Percentiles rank a stretch among this genome's conserved stretches.
phyloP scores from a whole-genome alignment of 2,888 invertebrate species.

The Cosmia trapezina region DNA sequence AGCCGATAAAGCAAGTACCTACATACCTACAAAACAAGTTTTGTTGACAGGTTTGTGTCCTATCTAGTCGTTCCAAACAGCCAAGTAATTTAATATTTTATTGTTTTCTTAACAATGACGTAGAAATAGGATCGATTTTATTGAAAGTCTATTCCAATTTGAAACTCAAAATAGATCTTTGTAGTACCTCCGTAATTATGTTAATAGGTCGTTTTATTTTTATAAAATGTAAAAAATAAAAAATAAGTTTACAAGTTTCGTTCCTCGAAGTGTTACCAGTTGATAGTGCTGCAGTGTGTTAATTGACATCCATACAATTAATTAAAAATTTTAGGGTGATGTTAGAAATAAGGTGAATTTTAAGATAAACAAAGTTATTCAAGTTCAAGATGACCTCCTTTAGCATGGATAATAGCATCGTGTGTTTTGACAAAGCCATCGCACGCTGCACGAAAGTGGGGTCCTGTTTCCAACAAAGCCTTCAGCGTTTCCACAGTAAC shows the following conservation, averaged over 20 bases:
- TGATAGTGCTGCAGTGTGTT: neutral
- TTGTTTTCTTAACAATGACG: slow-evolving; percentile 58
- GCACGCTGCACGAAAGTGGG: neutral
- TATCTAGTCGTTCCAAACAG: slow-evolving; percentile 60
- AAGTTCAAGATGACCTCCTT: neutral
- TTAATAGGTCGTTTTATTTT: neutral
- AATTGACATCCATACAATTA: neutral
- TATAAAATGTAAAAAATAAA: neutral
- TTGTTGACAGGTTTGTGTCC: slow-evolving; percentile 68
- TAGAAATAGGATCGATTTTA: slow-evolving; percentile 41
- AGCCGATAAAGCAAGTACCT: slow-evolving; percentile 58
- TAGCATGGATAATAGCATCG: no score
- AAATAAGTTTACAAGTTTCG: neutral
- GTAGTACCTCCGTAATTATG: neutral
- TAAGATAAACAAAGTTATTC: neutral
- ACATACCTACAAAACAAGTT: slow-evolving; percentile 68
- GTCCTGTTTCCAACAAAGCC: neutral
- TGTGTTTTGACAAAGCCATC: neutral
- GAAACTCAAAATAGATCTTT: neutral
- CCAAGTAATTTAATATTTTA: slow-evolving; percentile 62
- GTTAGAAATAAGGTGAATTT: neutral
- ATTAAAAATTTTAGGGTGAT: neutral
- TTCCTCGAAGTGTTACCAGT: neutral
- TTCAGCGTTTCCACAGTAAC: neutral
- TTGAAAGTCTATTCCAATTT: slow-evolving; percentile 16